Base-by-base conservation (phyloP, 2,888 invertebrate species). In the Rhogogaster chlorosoma region DNA sequence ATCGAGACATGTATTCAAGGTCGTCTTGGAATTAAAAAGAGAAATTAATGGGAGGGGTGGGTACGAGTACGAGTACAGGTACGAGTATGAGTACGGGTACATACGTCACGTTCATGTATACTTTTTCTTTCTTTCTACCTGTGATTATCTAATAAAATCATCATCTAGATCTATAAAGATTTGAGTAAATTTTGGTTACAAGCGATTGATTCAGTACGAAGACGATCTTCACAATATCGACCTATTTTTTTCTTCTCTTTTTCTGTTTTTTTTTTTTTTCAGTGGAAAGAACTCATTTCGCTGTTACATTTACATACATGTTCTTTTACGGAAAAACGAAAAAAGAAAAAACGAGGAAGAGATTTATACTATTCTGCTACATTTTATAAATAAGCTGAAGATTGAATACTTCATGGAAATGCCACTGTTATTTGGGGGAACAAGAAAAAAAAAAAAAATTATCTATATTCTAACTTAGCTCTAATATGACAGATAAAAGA, bases 1-100 rank as follows among this genome's bases (percentile, higher is more conserved):
- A 86, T 87, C 87, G 87, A 87, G 86, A 87, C 87, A 83, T 84
- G 82, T 84, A 83, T 86, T 86, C 77, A 84, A 86, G 87, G 75
- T 86, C 86, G 80, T 84, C 18, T 38, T 70, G 86, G 49, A 84
- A 49, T 87, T 87, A 45, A 88, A 89, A 87, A 88, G 87, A 88
- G 88, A 80, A 87, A 87, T 83, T 85, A 88, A 70, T 53, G 82
- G 49, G n/a, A 49, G 49, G 18, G 53, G n/a, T 2, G 2, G 9
- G 10, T 10, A 45, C 12, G n/a, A n/a, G n/a, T n/a, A n/a, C n/a
- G n/a, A n/a, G n/a, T n/a, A n/a, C n/a, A n/a, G 38, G 38, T n/a
- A n/a, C 5, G 53, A n/a, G 53, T 18, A n/a, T 1, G 53, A 26
- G 70, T 36, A 49, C 36, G 73, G 32, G 73, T 67, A 61, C 61